Evolutionary conservation across 2,888 invertebrate species (phyloP).

Genomic region (Drosophila imparisetae): DNA sequence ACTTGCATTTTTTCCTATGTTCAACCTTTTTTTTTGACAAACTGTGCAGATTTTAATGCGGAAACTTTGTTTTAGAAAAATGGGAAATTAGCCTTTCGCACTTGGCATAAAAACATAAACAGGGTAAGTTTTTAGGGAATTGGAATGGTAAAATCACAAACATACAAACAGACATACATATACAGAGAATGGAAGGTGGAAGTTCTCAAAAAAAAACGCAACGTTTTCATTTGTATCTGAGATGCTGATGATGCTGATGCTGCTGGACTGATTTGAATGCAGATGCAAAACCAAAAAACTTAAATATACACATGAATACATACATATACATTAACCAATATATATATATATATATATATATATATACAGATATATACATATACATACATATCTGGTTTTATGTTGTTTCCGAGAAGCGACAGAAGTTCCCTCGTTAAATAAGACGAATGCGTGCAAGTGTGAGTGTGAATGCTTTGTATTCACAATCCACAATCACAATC

Average conservation of each 20-base stretch:
- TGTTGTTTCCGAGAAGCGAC: slow-evolving; percentile 67
- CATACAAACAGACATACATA: slow-evolving; percentile 4
- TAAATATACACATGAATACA: slow-evolving; percentile 11
- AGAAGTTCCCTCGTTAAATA: slow-evolving; percentile 69
- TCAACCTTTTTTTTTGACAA: background rate
- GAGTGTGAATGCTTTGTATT: slow-evolving; percentile 46
- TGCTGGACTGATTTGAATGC: slow-evolving; percentile 29
- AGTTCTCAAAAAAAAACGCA: slow-evolving; percentile 12
- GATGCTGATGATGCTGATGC: slow-evolving; percentile 36
- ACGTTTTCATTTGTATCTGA: slow-evolving; percentile 26
- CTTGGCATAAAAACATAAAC: background rate
- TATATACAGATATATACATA: slow-evolving; percentile 3
- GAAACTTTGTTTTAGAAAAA: background rate
- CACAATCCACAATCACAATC: slow-evolving; percentile 26
- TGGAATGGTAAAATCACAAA: background rate
- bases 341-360: background rate
- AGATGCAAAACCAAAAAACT: slow-evolving; percentile 39
- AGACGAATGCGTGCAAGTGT: slow-evolving; percentile 48
- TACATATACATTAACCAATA: background rate
- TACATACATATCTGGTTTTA: slow-evolving; percentile 62
- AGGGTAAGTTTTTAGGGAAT: background rate
- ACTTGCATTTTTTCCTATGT: background rate
- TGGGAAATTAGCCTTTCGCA: background rate
- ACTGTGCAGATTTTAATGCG: background rate
- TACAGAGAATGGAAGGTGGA: background rate